phyloP scores from a whole-genome alignment of 2,797 vertebrate species.

The Threskiornis aethiopicus region DNA sequence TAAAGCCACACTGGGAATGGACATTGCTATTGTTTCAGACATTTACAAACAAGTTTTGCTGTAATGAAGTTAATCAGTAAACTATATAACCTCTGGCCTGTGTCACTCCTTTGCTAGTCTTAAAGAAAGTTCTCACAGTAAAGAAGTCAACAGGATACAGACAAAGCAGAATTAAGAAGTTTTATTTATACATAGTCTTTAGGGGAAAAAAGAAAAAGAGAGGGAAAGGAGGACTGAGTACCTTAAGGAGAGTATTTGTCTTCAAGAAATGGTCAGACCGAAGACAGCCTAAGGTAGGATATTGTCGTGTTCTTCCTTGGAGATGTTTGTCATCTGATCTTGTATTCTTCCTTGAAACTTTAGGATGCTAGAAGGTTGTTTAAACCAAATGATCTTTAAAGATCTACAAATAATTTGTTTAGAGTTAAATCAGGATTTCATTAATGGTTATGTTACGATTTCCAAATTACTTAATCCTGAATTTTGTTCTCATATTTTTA shows the following conservation, averaged over 20 bases:
- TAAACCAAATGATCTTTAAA: background rate
- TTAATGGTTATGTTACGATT: background rate
- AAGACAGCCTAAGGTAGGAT: conserved; percentile 83
- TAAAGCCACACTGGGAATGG: background rate
- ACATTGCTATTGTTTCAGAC: conserved; percentile 58
- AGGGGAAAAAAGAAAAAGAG: background rate
- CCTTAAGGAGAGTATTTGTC: background rate
- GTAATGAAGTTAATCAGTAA: conserved; percentile 83
- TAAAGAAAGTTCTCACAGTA: conserved; percentile 58
- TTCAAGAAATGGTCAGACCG: conserved; percentile 74
- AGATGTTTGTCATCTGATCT: background rate
- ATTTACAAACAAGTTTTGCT: conserved; percentile 69
- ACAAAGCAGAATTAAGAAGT: conserved; percentile 50
- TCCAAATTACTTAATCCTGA: background rate
- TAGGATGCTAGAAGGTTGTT: background rate
- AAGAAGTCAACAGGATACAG: conserved; percentile 40
- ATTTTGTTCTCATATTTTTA: background rate
- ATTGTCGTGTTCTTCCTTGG: background rate
- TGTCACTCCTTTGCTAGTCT: conserved; percentile 70
- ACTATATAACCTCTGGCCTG: conserved; percentile 77
- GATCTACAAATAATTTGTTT: background rate
- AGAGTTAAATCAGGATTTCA: background rate
- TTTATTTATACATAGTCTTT: background rate
- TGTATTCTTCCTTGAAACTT: background rate
- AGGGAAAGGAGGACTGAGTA: background rate